phyloP scores from a whole-genome alignment of 2,797 vertebrate genomes.

The Naso thynnoides region DNA sequence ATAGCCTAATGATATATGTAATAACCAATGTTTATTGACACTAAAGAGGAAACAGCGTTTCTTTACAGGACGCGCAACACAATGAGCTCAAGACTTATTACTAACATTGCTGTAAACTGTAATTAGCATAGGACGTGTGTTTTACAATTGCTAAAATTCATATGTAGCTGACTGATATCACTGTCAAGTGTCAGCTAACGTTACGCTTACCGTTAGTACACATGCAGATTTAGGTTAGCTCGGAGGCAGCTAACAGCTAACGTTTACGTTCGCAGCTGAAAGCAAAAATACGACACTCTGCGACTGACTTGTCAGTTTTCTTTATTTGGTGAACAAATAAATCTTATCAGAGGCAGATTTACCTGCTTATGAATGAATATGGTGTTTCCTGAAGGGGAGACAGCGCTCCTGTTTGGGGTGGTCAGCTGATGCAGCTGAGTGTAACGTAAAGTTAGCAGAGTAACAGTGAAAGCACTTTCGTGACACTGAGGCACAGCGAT shows the following conservation, averaged over 20 bases:
- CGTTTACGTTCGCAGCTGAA: no score
- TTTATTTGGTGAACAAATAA: background rate
- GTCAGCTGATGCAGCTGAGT: conserved; percentile 64
- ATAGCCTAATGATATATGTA: background rate
- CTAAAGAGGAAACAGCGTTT: background rate
- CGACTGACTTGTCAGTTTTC: accelerated
- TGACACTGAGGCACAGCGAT: background rate
- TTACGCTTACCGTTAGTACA: background rate
- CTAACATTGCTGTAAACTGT: background rate
- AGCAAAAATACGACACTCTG: background rate
- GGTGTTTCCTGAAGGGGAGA: conserved; percentile 14
- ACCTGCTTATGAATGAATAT: conserved; percentile 45
- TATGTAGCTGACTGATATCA: background rate
- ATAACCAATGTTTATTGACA: background rate
- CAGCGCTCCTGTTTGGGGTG: conserved; percentile 2
- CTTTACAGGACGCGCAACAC: background rate
- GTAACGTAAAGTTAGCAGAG: no score
- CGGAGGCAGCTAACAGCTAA: background rate
- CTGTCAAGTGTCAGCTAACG: background rate
- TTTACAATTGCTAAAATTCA: background rate
- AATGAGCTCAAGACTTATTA: background rate
- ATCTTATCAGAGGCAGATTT: background rate
- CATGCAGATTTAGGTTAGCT: background rate
- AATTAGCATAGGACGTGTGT: background rate
- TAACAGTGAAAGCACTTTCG: conserved; percentile 57